Evolutionary conservation across 2,888 invertebrate species (phyloP).

Genomic region (Andricus quercusramuli): DNA sequence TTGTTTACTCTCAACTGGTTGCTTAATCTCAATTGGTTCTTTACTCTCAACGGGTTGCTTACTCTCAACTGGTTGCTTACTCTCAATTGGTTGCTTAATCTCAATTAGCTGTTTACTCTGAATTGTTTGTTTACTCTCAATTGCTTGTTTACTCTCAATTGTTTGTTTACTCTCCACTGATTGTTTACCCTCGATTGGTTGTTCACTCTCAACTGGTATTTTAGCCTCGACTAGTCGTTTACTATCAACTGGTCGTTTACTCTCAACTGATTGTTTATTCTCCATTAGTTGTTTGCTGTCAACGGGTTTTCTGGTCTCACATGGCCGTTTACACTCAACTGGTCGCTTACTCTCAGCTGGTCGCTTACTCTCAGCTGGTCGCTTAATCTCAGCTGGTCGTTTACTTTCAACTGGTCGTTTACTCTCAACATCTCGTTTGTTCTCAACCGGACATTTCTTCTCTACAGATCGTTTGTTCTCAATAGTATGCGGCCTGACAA

Average conservation of each 20-base stretch:
- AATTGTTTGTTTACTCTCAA: neutral
- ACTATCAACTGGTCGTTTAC: neutral
- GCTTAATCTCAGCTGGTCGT: neutral
- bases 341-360: neutral
- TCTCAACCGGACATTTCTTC: neutral
- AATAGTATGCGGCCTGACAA: neutral
- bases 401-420: neutral
- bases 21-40: neutral
- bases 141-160: neutral
- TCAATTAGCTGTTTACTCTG: neutral
- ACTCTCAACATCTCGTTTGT: neutral
- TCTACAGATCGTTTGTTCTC: constrained; percentile 1
- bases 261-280: neutral
- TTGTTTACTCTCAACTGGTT: neutral
- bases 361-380: no score
- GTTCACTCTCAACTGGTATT: neutral
- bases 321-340: neutral
- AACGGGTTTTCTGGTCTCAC: neutral
- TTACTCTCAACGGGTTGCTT: neutral
- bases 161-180: neutral
- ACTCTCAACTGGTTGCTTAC: neutral
- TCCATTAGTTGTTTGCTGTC: neutral
- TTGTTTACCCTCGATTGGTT: neutral
- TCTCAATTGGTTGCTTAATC: neutral
- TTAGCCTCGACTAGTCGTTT: neutral